A percentile compares a stretch with the other conserved stretches of the same genome.
Evolutionary conservation across 2,113 vertebrate genomes (phyloP).

Genomic region (Trematomus loennbergii): DNA sequence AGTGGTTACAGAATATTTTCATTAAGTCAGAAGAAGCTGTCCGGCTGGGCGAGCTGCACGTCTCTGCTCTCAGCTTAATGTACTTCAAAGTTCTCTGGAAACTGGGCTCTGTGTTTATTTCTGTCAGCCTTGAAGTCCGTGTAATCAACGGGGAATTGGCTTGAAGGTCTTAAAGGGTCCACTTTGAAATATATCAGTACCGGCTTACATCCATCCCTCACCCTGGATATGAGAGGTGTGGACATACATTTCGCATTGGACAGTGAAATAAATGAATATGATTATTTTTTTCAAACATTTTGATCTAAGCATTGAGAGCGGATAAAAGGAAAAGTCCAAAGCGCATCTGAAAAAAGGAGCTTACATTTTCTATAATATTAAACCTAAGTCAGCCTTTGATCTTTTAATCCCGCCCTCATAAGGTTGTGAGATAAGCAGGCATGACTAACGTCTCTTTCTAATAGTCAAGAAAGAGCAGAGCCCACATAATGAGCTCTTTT

Average conservation of each 20-base stretch:
- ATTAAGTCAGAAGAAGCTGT: conserved; percentile 67
- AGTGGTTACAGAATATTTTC: conserved; percentile 73
- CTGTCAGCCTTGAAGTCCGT: conserved; percentile 60
- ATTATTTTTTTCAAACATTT: conserved; percentile 74
- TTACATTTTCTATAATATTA: conserved; percentile 92
- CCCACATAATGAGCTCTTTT: conserved; percentile 89
- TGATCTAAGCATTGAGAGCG: conserved; percentile 75
- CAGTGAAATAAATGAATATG: conserved; percentile 81
- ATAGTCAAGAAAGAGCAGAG: conserved; percentile 89
- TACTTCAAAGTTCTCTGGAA: conserved; percentile 74
- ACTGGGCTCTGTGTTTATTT: conserved; percentile 70
- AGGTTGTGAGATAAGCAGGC: conserved; percentile 96
- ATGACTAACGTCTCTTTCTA: conserved; percentile 94
- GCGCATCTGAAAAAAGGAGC: conserved; percentile 86
- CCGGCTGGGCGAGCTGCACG: conserved; percentile 34
- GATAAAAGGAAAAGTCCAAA: conserved; percentile 80
- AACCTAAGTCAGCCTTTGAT: conserved; percentile 96
- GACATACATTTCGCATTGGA: conserved; percentile 75
- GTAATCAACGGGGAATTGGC: conserved; percentile 74
- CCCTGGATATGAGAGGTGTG: conserved; percentile 70
- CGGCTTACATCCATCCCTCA: conserved; percentile 49
- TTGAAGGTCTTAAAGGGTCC: conserved; percentile 73
- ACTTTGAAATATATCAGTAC: conserved; percentile 77
- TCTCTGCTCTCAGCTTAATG: conserved; percentile 53
- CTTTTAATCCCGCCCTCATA: conserved; percentile 97